Evolutionary conservation across 2,113 vertebrate species (phyloP), one percentile per base, ranked within the genome.

Genomic region (Hiodon tergisus): DNA sequence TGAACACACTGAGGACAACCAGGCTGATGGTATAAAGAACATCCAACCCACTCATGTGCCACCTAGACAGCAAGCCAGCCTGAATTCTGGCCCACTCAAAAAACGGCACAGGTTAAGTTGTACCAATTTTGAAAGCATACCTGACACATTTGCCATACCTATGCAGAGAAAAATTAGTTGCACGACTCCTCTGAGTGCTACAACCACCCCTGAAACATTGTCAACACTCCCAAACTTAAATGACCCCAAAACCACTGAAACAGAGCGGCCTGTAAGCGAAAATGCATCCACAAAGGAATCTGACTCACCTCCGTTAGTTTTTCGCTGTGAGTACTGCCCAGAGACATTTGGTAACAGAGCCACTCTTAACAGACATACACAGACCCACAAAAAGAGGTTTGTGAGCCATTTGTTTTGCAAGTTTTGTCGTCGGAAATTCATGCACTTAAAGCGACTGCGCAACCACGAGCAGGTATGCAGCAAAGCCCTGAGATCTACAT

Each of bases 381-480:
- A 95, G 74, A 88, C 93, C 52, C 96, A 97, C 83, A 93, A 93
- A 83, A 94, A 93, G 4, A 87, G 86, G 69, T 95, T 93, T 81
- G 85, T 88, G 86, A 94, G 89, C 84, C 91, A 88, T 59, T 88
- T 95, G 48, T 86, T 89, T 77, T 99, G 97, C 87, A 98, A 94
- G 81, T 93, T 94, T 77, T 99, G 97, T 84, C 91, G 87, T 85
- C 94, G 93, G 76, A 93, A 95, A 57, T 99, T 99, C 83, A 95
- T 94, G 83, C 95, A 93, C 78, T 81, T 86, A 10, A 95, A 94
- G 84, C 86, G 95, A 3, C 78, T 98, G 76, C 94, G 94, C 68
- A 92, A 94, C 79, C 97, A 99, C 0, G 94, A 97, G 67, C 93
- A 94, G 76, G 84, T 90, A 73, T 98, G 96, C 63, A 73, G 82